Percentiles rank a stretch among this genome's conserved stretches.
Conservation (phyloP, 2,888 invertebrate genomes). For the Salticus scenicus region DNA sequence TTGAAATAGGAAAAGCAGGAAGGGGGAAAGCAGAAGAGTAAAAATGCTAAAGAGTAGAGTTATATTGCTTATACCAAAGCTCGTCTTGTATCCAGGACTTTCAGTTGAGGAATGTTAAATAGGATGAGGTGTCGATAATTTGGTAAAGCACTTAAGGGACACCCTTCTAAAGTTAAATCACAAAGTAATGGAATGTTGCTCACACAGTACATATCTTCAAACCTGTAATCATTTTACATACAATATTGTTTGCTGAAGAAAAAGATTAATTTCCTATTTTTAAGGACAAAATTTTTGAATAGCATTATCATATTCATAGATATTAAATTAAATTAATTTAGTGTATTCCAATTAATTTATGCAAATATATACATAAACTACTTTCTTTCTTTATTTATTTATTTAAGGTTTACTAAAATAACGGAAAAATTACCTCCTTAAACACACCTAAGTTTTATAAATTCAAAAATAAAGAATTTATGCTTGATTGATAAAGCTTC, state of each 20-base stretch:
- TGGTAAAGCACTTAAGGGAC: constrained; percentile 62
- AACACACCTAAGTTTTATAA: too few species aligned
- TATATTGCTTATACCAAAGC: constrained; percentile 57
- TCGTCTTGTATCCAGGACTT: constrained; percentile 66
- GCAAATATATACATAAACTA: too few species aligned
- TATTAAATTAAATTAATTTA: too few species aligned
- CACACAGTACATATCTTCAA: constrained; percentile 90
- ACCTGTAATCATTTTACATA: constrained; percentile 77
- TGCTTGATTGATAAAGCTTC: too few species aligned
- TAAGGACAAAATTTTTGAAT: too few species aligned
- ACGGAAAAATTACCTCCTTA: too few species aligned
- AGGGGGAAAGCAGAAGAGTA: not conserved
- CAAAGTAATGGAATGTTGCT: constrained; percentile 85
- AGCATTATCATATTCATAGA: too few species aligned
- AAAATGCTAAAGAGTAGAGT: constrained; percentile 12
- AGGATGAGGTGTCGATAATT: constrained; percentile 66
- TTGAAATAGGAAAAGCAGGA: not conserved
- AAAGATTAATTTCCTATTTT: too few species aligned
- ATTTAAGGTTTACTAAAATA: too few species aligned
- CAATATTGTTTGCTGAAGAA: constrained; percentile 9
- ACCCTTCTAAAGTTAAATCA: constrained; percentile 85
- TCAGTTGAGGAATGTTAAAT: constrained; percentile 60
- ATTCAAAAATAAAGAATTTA: too few species aligned
- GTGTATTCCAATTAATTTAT: too few species aligned
- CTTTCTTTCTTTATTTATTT: too few species aligned